Evolutionary conservation across 2,113 vertebrate genomes (phyloP).

Genomic region (Carassius auratus): DNA sequence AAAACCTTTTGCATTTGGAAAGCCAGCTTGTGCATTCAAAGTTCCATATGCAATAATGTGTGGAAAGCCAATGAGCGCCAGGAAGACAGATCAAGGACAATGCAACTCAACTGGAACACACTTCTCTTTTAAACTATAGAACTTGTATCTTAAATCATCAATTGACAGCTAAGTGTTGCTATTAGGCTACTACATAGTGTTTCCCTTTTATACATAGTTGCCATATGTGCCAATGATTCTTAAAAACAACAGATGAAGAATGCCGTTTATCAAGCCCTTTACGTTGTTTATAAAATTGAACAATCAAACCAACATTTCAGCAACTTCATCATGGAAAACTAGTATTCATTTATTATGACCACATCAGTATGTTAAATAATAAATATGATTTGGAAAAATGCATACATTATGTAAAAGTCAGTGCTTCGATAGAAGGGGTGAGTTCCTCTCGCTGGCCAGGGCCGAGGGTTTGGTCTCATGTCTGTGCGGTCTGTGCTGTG

Average conservation of each 20-base stretch:
- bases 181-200: neutral
- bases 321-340: neutral
- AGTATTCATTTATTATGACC: neutral
- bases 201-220: neutral
- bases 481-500: slow-evolving; percentile 89
- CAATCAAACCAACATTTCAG: neutral
- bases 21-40: neutral
- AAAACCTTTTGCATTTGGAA: neutral
- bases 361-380: neutral
- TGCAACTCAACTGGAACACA: neutral
- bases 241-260: neutral
- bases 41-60: neutral
- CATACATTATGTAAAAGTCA: slow-evolving; percentile 4
- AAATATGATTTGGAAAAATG: slow-evolving; percentile 19
- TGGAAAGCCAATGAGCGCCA: neutral
- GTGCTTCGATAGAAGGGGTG: slow-evolving; percentile 34
- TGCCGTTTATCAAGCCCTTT: slow-evolving; percentile 9
- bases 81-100: neutral
- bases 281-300: too few species aligned
- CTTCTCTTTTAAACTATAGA: neutral
- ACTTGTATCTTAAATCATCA: neutral
- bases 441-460: slow-evolving; percentile 75
- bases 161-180: neutral
- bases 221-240: neutral
- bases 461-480: slow-evolving; percentile 80